Conservation (phyloP, 1,140 invertebrate species). For the Saccostrea glomerata region DNA sequence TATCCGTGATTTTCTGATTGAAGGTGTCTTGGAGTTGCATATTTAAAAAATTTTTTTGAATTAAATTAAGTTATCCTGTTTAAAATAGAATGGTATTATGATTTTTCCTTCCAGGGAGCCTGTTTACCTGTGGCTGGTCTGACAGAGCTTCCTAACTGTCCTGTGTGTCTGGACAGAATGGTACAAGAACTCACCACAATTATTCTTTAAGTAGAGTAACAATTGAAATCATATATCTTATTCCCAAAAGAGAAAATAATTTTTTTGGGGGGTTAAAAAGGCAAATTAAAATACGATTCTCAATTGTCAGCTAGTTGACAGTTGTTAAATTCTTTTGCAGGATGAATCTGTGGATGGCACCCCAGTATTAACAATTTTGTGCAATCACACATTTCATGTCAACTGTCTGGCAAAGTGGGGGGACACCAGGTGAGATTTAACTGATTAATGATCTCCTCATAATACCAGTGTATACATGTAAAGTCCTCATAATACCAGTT, state of each 20-base stretch:
- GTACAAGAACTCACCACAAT: slow-evolving; percentile 63
- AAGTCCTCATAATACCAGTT: background rate
- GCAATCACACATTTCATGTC: slow-evolving; percentile 98
- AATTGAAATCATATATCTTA: no score
- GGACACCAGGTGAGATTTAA: slow-evolving; percentile 85
- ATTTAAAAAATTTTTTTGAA: no score
- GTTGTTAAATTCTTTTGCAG: slow-evolving; percentile 80
- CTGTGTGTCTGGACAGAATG: slow-evolving; percentile 95
- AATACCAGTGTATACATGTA: background rate
- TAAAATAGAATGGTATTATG: background rate
- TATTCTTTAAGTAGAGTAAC: no score
- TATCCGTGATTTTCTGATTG: no score
- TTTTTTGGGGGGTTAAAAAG: no score
- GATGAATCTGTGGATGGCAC: slow-evolving; percentile 99
- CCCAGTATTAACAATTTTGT: slow-evolving; percentile 91
- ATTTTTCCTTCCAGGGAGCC: slow-evolving; percentile 71
- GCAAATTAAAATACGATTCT: no score
- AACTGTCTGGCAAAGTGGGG: slow-evolving; percentile 97
- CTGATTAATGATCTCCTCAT: background rate
- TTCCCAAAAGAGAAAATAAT: no score
- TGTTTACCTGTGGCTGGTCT: slow-evolving; percentile 81
- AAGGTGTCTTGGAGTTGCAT: no score
- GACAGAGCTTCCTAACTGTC: slow-evolving; percentile 98
- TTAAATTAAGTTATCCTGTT: background rate
- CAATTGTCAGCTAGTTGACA: no score